Conservation (phyloP, 2,113 vertebrate genomes). For the Ochotona princeps region DNA sequence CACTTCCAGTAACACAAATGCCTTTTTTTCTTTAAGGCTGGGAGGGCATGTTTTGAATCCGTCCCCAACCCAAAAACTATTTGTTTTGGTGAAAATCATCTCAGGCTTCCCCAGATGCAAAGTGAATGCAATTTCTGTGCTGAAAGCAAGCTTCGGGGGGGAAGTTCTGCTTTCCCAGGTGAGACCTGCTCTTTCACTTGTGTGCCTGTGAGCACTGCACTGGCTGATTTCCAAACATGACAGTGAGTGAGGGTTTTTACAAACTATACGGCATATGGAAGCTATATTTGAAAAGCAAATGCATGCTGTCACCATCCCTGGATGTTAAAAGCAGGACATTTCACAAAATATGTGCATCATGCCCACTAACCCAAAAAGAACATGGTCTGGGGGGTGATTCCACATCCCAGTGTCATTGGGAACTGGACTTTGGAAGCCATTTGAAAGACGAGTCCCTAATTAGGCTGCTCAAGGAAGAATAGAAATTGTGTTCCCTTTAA, state of each 20-base stretch:
- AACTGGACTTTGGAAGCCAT: not conserved
- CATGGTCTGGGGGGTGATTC: not conserved
- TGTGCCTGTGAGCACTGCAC: too few species aligned
- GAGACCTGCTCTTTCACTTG: not conserved
- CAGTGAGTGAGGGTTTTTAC: not conserved
- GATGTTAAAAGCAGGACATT: not conserved
- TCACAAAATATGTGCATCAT: not conserved
- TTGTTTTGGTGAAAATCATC: not conserved
- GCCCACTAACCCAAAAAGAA: not conserved
- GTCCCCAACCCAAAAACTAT: not conserved
- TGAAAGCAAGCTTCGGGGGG: not conserved
- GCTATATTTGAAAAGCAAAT: not conserved
- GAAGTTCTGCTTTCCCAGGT: accelerated
- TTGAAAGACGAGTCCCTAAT: not conserved
- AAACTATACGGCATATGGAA: not conserved
- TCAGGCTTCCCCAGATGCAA: not conserved
- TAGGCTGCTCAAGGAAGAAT: not conserved
- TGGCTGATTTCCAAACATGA: not conserved
- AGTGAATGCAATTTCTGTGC: not conserved
- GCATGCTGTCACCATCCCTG: not conserved
- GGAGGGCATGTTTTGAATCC: not conserved
- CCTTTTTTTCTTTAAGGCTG: not conserved
- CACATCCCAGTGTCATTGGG: not conserved
- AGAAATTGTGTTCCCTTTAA: conserved; percentile 24
- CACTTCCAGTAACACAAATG: not conserved